Percentiles rank a stretch among this genome's conserved stretches.
Conservation (phyloP, 1,140 invertebrate genomes). For the Drosophila sulfurigaster region DNA sequence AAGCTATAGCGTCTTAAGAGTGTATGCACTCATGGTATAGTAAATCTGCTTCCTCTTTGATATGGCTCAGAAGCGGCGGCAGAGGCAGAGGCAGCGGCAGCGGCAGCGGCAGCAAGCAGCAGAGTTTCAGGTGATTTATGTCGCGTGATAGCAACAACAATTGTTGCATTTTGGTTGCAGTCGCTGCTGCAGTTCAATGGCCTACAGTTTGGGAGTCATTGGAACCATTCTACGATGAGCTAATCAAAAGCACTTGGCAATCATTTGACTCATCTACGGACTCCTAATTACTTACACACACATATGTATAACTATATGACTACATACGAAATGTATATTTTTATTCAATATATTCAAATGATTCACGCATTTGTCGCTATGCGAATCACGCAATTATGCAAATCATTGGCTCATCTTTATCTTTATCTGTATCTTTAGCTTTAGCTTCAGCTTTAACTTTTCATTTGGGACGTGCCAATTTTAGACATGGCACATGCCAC, state of each 20-base stretch:
- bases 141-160: slow-evolving; percentile 35
- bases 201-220: slow-evolving; percentile 37
- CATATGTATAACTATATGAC: slow-evolving; percentile 6
- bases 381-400: slow-evolving; percentile 81
- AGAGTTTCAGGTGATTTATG: slow-evolving; percentile 51
- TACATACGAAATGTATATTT: slow-evolving; percentile 19
- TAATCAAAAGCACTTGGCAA: slow-evolving; percentile 45
- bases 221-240: slow-evolving; percentile 30
- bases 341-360: slow-evolving; percentile 38
- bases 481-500: slow-evolving; percentile 39
- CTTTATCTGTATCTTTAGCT: slow-evolving; percentile 48
- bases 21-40: slow-evolving; percentile 12
- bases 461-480: slow-evolving; percentile 64
- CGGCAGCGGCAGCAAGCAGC: background rate
- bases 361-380: slow-evolving; percentile 66
- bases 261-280: slow-evolving; percentile 59
- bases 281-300: slow-evolving; percentile 5
- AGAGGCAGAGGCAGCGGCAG: too few species aligned
- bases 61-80: slow-evolving; percentile 3
- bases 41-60: slow-evolving; percentile 43
- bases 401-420: slow-evolving; percentile 62
- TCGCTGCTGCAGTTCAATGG: slow-evolving; percentile 46
- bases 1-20: slow-evolving; percentile 24
- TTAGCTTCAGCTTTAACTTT: slow-evolving; percentile 17
- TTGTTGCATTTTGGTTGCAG: slow-evolving; percentile 51